Evolutionary conservation across 2,888 invertebrate genomes (phyloP), one percentile per base, ranked within the genome.

Genomic region (Archips xylosteana): DNA sequence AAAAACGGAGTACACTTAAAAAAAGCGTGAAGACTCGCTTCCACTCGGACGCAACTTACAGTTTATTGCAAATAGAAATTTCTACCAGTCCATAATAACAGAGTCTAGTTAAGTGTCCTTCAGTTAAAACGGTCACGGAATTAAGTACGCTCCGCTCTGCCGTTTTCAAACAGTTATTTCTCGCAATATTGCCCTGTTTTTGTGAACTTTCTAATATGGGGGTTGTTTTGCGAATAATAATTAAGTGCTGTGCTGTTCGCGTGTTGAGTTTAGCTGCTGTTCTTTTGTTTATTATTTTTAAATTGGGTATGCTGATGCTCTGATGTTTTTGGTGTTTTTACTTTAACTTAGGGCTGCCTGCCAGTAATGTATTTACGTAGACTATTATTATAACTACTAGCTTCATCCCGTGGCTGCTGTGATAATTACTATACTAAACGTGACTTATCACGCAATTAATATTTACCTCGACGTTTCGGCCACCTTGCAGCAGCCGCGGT

Each of bases 41-140:
- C 78, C 77, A 82, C 78, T 82, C 78, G 76, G 76, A 67, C 66
- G 57, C 68, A 68, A 71, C 67, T 75, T 65, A 49, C 67, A 71
- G 72, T 72, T 75, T 72, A 74, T 70, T 64, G 32, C 32, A 54
- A 74, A 74, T 51, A 71, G 60, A 62, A 68, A 60, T 63, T 57
- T 72, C 45, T 10, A 57, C 62, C 62, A 39, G 54, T 57, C 45
- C 67, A 68, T 62, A 63, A 67, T 72, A 72, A 72, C 57, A 49
- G 57, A 65, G 54, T 54, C 32, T 59, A 32, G 47, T 49, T 73
- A 63, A 73, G 63, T 62, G 59, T 68, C 6, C 71, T 75, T 32
- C 60, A 75, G 68, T 64, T 64, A 70, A 66, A 71, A 70, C 70
- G 54, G 69, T 59, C 54, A 51, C 64, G 32, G 68, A 70, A 70